phyloP scores from a whole-genome alignment of 2,797 vertebrate genomes.

The Liparis tanakae region DNA sequence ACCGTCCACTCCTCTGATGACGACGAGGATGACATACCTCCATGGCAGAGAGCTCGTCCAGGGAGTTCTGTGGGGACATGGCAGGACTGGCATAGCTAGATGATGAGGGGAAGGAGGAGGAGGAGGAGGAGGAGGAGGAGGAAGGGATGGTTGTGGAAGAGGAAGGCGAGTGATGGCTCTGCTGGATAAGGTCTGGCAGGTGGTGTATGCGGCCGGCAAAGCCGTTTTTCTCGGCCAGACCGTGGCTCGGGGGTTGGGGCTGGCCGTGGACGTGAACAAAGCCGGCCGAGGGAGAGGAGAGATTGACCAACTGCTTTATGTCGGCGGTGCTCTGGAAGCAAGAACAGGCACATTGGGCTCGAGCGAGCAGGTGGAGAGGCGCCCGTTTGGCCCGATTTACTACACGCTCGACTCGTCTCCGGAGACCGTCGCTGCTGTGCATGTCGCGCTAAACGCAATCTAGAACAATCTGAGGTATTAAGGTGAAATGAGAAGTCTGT shows the following conservation, averaged over 20 bases:
- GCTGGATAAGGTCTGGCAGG: constrained; percentile 99
- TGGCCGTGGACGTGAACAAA: constrained; percentile 63
- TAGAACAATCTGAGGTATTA: constrained; percentile 4
- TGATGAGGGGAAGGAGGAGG: constrained; percentile 93
- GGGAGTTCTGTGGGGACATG: constrained; percentile 91
- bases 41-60: constrained; percentile 79
- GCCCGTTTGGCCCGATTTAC: constrained; percentile 21
- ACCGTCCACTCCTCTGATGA: constrained; percentile 32
- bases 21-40: constrained; percentile 79
- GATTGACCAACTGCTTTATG: constrained; percentile 87
- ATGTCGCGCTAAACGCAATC: constrained; percentile 2
- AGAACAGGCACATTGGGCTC: constrained; percentile 97
- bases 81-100: constrained; percentile 95
- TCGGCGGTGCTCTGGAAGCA: constrained; percentile 97
- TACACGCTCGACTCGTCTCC: background rate
- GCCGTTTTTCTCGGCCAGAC: constrained; percentile 96
- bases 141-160: constrained; percentile 93
- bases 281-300: constrained; percentile 64
- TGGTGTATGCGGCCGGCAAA: constrained; percentile 95
- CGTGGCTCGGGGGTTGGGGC: constrained; percentile 79
- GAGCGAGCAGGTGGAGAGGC: constrained; percentile 56
- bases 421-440: background rate
- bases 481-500: constrained; percentile 13
- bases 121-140: constrained; percentile 90
- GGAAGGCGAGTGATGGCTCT: constrained; percentile 98